Evolutionary conservation across 2,113 vertebrate genomes (phyloP).

Genomic region (Stictonetta naevosa): DNA sequence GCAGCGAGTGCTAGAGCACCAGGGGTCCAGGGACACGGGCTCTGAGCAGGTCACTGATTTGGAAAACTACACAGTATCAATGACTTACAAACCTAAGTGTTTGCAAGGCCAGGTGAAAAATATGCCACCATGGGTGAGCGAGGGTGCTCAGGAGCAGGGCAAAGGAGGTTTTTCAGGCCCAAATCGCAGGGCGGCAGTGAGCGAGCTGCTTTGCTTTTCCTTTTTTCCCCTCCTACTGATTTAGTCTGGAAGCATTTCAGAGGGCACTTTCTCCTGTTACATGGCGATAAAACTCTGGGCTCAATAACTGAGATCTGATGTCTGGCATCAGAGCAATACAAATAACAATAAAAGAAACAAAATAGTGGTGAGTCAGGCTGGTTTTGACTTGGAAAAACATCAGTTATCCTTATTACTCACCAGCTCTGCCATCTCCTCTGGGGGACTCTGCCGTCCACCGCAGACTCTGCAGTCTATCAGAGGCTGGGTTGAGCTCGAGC

Average conservation of each 20-base stretch:
- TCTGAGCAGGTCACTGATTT: not conserved
- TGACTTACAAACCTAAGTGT: conserved; percentile 1
- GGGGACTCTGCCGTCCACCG: not conserved
- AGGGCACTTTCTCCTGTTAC: conserved; percentile 31
- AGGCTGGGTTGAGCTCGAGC: not conserved
- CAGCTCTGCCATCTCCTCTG: not conserved
- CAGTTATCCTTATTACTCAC: conserved; percentile 35
- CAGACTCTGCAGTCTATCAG: not conserved
- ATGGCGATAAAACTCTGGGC: conserved; percentile 28
- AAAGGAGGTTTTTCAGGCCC: not conserved
- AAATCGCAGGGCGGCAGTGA: not conserved
- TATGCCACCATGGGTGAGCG: not conserved
- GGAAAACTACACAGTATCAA: not conserved
- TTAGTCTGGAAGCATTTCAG: conserved; percentile 37
- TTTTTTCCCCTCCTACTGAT: conserved; percentile 13
- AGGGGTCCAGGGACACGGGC: accelerated
- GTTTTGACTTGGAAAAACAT: conserved; percentile 41
- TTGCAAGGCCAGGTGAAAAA: conserved; percentile 25
- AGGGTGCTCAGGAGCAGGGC: not conserved
- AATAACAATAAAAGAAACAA: conserved; percentile 57
- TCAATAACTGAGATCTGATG: conserved; percentile 29
- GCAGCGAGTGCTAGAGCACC: not conserved
- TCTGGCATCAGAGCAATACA: conserved; percentile 38
- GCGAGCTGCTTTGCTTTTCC: not conserved
- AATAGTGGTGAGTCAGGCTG: conserved; percentile 44